These are phyloP conservation scores for Pipistrellus pygmaeus DNA, from an alignment of 2,797 vertebrate genomes.

Conservation along the genomic window DNA sequence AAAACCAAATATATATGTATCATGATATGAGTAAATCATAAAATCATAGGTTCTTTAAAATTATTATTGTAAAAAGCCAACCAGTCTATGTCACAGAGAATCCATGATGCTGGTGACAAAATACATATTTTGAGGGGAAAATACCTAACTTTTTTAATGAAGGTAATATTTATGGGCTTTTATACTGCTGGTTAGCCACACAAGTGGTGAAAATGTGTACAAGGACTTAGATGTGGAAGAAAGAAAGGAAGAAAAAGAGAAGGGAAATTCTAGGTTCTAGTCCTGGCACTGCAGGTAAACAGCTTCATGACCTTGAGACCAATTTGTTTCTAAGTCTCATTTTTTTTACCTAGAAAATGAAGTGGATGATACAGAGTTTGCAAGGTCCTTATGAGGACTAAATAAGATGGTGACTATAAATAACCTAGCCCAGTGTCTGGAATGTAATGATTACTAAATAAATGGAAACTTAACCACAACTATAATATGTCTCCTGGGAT, in stretches of 20 bases:
- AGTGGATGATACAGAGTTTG: neutral
- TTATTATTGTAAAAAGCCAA: neutral
- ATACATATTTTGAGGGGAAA: neutral
- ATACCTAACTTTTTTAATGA: neutral
- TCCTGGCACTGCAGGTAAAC: neutral
- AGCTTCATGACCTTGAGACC: slow-evolving; percentile 21
- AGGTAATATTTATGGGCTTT: neutral
- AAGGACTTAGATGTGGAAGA: neutral
- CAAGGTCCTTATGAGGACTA: neutral
- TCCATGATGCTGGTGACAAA: neutral
- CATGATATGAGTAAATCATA: neutral
- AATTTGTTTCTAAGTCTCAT: slow-evolving; percentile 20
- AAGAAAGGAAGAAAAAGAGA: neutral
- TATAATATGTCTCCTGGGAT: neutral
- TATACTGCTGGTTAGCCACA: neutral
- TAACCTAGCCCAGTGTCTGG: neutral
- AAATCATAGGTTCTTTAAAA: neutral
- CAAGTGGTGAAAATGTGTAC: neutral
- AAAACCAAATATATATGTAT: neutral
- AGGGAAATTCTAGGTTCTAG: neutral
- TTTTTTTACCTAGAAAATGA: slow-evolving; percentile 6
- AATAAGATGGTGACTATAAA: neutral
- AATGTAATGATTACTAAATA: slow-evolving; percentile 35
- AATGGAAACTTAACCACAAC: slow-evolving; percentile 2
- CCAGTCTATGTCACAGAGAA: neutral